Conservation (phyloP, 1,140 invertebrate genomes). For the Phocides pigmalion region DNA sequence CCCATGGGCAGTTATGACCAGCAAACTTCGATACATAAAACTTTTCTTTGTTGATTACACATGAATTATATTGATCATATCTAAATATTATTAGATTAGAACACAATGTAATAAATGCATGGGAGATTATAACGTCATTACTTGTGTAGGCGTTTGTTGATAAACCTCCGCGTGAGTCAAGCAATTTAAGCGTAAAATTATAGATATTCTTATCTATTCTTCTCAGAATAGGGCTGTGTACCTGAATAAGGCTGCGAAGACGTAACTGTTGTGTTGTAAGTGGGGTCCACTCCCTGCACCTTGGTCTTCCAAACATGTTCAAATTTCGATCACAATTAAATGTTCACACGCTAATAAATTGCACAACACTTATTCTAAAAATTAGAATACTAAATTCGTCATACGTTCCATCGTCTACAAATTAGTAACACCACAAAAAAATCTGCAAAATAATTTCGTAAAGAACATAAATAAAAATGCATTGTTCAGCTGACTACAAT, state of each 20-base stretch:
- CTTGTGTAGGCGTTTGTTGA: constrained; percentile 64
- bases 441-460: constrained; percentile 27
- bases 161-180: constrained; percentile 44
- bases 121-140: constrained; percentile 33
- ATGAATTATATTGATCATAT: too few species aligned
- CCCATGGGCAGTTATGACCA: too few species aligned
- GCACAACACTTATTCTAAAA: constrained; percentile 19
- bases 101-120: background rate
- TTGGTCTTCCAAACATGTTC: constrained; percentile 85
- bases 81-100: constrained; percentile 6
- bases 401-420: constrained; percentile 3
- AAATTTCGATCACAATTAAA: constrained; percentile 16
- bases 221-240: constrained; percentile 57
- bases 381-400: background rate
- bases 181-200: background rate
- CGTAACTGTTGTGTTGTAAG: constrained; percentile 87
- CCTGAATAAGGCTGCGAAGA: constrained; percentile 89
- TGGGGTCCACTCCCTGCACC: constrained; percentile 87
- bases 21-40: too few species aligned
- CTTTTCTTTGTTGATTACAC: too few species aligned
- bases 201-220: too few species aligned
- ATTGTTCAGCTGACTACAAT: constrained; percentile 63
- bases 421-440: constrained; percentile 17
- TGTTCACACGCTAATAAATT: constrained; percentile 20
- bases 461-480: constrained; percentile 66